Percentiles rank a stretch among this genome's conserved stretches.
Evolutionary conservation across 2,888 invertebrate species (phyloP).

Genomic region (Rhabditoides inermis): DNA sequence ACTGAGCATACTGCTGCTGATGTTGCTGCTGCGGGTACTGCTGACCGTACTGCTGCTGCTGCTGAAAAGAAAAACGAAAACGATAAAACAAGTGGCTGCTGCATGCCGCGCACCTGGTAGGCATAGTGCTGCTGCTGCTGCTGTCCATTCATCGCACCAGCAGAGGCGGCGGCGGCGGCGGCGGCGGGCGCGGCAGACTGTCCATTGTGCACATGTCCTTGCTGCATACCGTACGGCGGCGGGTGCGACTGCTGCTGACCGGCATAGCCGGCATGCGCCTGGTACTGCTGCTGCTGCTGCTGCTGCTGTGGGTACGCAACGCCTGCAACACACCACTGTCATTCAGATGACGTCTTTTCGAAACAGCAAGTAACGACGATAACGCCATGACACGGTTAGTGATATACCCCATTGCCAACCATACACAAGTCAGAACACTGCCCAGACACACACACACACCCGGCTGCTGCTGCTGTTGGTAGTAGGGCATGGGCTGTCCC

Average conservation of each 20-base stretch:
- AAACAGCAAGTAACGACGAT: not conserved
- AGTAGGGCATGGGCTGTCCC: no score
- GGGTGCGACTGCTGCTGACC: not conserved
- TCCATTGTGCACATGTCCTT: no score
- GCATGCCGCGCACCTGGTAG: slow-evolving; percentile 5
- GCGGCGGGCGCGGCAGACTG: slow-evolving; percentile 1
- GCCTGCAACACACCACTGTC: not conserved
- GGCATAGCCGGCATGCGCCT: slow-evolving; percentile 2
- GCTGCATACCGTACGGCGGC: no score
- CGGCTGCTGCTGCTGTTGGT: slow-evolving; percentile 8
- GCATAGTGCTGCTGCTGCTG: slow-evolving; percentile 1
- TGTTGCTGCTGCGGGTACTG: slow-evolving; percentile 7
- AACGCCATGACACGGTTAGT: no score
- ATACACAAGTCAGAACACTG: no score
- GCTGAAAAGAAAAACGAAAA: no score
- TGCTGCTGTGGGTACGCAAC: slow-evolving; percentile 1
- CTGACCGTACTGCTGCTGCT: not conserved
- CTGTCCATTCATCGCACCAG: slow-evolving; percentile 4
- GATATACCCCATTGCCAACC: no score
- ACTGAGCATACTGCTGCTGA: slow-evolving; percentile 2
- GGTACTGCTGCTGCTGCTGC: slow-evolving; percentile 9
- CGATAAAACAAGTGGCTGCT: no score
- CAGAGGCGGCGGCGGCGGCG: slow-evolving; percentile 7
- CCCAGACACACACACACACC: no score
- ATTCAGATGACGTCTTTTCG: not conserved